Base-by-base conservation (phyloP, 53 echinoderm and acorn worm species). In the Hippasteria phrygiana region DNA sequence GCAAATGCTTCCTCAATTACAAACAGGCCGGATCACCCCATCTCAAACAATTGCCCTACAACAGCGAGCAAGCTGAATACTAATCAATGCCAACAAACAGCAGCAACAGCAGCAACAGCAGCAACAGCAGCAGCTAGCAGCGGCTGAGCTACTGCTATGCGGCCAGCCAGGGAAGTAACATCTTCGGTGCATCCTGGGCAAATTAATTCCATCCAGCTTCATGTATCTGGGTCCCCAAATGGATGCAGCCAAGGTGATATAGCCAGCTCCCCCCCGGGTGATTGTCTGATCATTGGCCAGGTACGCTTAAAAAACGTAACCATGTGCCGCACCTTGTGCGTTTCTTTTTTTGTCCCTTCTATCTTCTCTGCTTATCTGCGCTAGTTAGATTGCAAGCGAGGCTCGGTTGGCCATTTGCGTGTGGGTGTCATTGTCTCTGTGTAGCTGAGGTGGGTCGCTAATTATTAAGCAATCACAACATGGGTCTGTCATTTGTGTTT, bases 201-300 rank as follows among this genome's bases (percentile, higher is more conserved):
- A 82, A 82, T 82, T 82, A 42, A 82, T 82, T 82, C 82, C 46
- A 46, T 18, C 46, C 82, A 45, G 66, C 41, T 42, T 77, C 82
- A 82, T 82, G 82, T 62, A 82, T 82, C 82, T 82, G 32, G 82
- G 82, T 82, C 82, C 65, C 40, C 64, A 63, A 66, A 82, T 82
- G 82, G 82, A 82, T 40, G 28, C 46, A 17, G 80, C 62, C 28
- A 28, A 80, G 78, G 82, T 82, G 66, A 82, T 82, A 66, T 66
- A 42, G 20, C 59, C 20, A 67, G 64, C 65, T 82, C 82, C 82
- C n/a, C n/a, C n/a, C 82, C 39, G 63, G 82, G 65, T 65, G 65
- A 46, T 38, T 65, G 65, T 64, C 66, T 45, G 7, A 65, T 2
- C 26, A 27, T 80, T 62, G 80, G 42, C 82, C 33, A 66, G 82